These are phyloP conservation scores for Thymelicus lineola DNA, from an alignment of 2,888 invertebrate genomes.

Conservation along the genomic window DNA sequence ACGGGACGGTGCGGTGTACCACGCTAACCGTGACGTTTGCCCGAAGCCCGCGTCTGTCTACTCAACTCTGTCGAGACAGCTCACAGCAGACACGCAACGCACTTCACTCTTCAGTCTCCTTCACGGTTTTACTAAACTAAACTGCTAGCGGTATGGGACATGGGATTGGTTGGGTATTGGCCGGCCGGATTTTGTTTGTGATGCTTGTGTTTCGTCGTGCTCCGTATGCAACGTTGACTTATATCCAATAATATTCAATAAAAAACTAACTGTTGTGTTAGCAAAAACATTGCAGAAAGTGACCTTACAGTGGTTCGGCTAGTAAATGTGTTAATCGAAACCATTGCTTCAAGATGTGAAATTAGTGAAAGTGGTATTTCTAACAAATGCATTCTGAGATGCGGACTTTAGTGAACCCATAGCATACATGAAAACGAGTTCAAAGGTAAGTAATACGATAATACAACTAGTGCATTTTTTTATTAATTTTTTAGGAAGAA, in stretches of 20 bases:
- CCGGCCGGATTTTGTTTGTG: not conserved
- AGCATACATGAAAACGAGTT: constrained; percentile 74
- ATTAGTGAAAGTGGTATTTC: constrained; percentile 73
- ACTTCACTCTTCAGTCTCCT: not conserved
- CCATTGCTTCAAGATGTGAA: constrained; percentile 54
- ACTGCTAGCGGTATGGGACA: not conserved
- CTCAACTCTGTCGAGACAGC: not conserved
- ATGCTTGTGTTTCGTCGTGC: not conserved
- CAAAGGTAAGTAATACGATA: constrained; percentile 59
- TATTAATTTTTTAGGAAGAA: no score
- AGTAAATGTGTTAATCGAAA: constrained; percentile 6
- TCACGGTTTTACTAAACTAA: not conserved
- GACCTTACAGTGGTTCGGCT: constrained; percentile 7
- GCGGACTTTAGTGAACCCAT: constrained; percentile 73
- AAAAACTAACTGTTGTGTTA: not conserved
- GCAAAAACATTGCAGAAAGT: not conserved
- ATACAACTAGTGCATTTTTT: no score
- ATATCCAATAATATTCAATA: no score
- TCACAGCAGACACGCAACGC: not conserved
- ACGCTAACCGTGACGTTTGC: not conserved
- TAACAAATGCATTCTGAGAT: constrained; percentile 69
- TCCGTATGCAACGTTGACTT: not conserved
- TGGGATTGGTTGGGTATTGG: not conserved
- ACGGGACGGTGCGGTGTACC: not conserved
- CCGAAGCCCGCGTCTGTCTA: constrained; percentile 4